Conservation (phyloP, 2,888 invertebrate species). For the Erynnis tages region DNA sequence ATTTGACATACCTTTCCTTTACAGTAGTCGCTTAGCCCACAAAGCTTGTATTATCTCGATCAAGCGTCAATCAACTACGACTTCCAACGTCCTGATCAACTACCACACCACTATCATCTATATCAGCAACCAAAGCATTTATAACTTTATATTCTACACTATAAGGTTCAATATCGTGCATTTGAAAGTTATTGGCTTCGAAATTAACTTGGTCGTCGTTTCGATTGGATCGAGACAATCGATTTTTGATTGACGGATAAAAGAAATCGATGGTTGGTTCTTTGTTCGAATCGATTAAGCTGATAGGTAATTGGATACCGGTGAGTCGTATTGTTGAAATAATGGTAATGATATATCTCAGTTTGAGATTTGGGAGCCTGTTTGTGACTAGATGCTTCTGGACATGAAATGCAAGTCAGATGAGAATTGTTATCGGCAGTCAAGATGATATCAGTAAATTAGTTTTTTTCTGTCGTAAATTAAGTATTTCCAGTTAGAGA, state of each 20-base stretch:
- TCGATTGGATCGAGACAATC: constrained; percentile 61
- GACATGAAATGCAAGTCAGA: constrained; percentile 17
- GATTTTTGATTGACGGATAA: constrained; percentile 71
- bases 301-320: constrained; percentile 59
- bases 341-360: constrained; percentile 37
- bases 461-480: neutral
- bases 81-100: constrained; percentile 13
- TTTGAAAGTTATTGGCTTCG: neutral
- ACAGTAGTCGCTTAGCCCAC: constrained; percentile 58
- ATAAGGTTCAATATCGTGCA: constrained; percentile 18
- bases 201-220: constrained; percentile 27
- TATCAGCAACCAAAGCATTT: constrained; percentile 36
- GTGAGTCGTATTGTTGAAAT: constrained; percentile 38
- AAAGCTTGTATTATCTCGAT: constrained; percentile 58
- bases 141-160: neutral
- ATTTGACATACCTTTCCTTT: constrained; percentile 28
- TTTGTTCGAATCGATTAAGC: constrained; percentile 62
- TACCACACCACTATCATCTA: constrained; percentile 19
- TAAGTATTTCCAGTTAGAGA: constrained; percentile 6
- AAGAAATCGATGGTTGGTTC: constrained; percentile 61
- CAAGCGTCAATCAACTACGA: constrained; percentile 57
- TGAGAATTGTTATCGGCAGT: constrained; percentile 11
- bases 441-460: constrained; percentile 19
- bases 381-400: constrained; percentile 4
- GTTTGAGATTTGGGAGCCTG: constrained; percentile 21